Base-by-base conservation (phyloP, 2,888 invertebrate species). In the Acholoe squamosa region DNA sequence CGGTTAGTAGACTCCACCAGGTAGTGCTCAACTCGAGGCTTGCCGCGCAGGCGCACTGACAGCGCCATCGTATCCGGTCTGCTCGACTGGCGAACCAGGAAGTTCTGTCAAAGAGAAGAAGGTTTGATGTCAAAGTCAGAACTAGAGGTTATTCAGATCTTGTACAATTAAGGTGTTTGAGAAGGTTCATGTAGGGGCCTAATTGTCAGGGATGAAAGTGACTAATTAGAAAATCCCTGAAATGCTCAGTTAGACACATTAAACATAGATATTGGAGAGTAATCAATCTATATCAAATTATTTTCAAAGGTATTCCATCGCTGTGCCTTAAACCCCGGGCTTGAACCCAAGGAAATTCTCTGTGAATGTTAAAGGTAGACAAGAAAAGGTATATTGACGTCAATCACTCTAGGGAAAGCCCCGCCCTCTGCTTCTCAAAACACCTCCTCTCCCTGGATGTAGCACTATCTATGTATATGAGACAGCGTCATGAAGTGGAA, bases 11-110 rank as follows among this genome's bases (percentile, higher is more conserved):
- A 97, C 96, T 98, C 98, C 93, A 99, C 98, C 94, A 99, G 97
- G 96, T 99, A 99, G 96, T 99, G 99, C 95, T 99, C 99, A 94
- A 99, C 98, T 0, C 98, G 98, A 94, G 98, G 98, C 94, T 98
- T 98, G 31, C 97, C 97, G 0, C 98, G 98, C 92, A 98, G 96
- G 91, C 98, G 97, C 84, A 99, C 98, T 86, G 98, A 98, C 93
- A 99, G 97, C 71, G 99, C 99, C 98, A 99, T 98, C 90, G 99
- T 98, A 94, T 98, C 98, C 76, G 97, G 97, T 95, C 98, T 98
- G 94, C 98, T 98, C 76, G 99, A 99, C 95, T 98, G 98, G 84
- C 99, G 97, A 67, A 99, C 99, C 89, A 99, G 98, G 95, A 99
- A 99, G 95, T 98, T 98, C 98, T 86, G 86, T 19, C 16, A 86